phyloP scores from a whole-genome alignment of 2,888 invertebrate species.

The Cotesia congregata region DNA sequence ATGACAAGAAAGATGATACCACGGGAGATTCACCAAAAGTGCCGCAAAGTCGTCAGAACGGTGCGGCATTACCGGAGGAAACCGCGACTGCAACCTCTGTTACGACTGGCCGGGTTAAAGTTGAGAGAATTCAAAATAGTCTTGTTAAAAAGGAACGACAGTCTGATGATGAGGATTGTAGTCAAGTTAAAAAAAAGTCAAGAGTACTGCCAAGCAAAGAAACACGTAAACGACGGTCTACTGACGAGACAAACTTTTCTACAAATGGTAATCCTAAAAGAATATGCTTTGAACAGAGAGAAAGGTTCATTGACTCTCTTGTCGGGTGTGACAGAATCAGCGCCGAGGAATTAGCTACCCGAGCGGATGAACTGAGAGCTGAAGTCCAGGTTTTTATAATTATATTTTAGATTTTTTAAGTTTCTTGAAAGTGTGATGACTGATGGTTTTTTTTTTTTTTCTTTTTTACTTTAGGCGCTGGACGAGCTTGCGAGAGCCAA shows the following conservation, averaged over 20 bases:
- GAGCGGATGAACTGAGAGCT: constrained; percentile 62
- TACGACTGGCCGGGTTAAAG: constrained; percentile 34
- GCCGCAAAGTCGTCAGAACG: constrained; percentile 66
- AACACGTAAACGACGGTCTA: constrained; percentile 54
- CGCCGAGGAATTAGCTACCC: constrained; percentile 62
- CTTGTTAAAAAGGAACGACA: constrained; percentile 49
- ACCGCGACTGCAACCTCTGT: constrained; percentile 57
- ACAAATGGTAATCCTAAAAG: constrained; percentile 60
- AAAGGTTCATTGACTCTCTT: constrained; percentile 63
- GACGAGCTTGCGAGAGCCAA: constrained; percentile 83
- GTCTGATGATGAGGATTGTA: constrained; percentile 47
- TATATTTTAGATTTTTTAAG: background rate
- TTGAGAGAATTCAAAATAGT: constrained; percentile 32
- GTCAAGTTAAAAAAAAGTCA: constrained; percentile 37
- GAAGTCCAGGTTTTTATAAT: constrained; percentile 59
- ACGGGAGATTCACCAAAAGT: constrained; percentile 60
- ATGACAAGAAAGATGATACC: constrained; percentile 58
- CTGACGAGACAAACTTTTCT: constrained; percentile 50
- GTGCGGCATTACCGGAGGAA: constrained; percentile 66
- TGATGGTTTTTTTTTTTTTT: background rate
- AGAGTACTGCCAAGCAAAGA: constrained; percentile 58
- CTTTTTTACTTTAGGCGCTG: constrained; percentile 72
- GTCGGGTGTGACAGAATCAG: constrained; percentile 64
- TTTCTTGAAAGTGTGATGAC: background rate
- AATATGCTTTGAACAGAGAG: constrained; percentile 62